Evolutionary conservation across 1,140 invertebrate genomes (phyloP).

Genomic region (Drosophila navojoa): DNA sequence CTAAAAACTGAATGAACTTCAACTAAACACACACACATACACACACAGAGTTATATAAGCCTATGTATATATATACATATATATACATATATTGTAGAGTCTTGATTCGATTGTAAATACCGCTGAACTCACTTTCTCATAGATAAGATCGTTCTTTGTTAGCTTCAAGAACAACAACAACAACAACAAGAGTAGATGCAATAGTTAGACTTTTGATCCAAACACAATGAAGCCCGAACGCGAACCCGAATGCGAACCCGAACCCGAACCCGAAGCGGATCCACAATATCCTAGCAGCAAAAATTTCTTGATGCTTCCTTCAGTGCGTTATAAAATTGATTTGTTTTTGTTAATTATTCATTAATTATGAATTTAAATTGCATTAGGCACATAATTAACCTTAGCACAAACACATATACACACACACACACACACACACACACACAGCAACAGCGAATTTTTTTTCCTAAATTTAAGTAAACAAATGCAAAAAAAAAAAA

Average conservation of each 20-base stretch:
- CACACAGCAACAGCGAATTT: slow-evolving; percentile 43
- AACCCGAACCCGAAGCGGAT: slow-evolving; percentile 26
- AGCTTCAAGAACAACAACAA: slow-evolving; percentile 29
- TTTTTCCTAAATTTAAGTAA: slow-evolving; percentile 78
- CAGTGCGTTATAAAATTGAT: slow-evolving; percentile 48
- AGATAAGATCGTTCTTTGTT: slow-evolving; percentile 33
- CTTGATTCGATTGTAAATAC: slow-evolving; percentile 74
- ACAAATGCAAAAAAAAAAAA: slow-evolving; percentile 46
- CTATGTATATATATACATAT: slow-evolving; percentile 71
- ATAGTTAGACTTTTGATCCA: slow-evolving; percentile 33
- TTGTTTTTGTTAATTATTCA: slow-evolving; percentile 20
- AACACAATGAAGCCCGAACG: slow-evolving; percentile 25
- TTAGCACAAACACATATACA: slow-evolving; percentile 34
- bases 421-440: slow-evolving; percentile 24
- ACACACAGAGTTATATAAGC: slow-evolving; percentile 53
- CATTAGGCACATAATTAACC: slow-evolving; percentile 34
- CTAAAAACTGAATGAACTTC: slow-evolving; percentile 44
- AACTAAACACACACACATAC: slow-evolving; percentile 24
- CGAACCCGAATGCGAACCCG: slow-evolving; percentile 14
- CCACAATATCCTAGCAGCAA: slow-evolving; percentile 30
- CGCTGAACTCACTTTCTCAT: slow-evolving; percentile 31
- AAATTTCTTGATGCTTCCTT: slow-evolving; percentile 56
- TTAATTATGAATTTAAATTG: slow-evolving; percentile 8
- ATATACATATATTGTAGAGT: slow-evolving; percentile 63
- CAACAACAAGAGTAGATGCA: slow-evolving; percentile 31